A percentile compares a stretch with the other conserved stretches of the same genome.
Conservation (phyloP, 2,113 vertebrate genomes). For the Corynorhinus townsendii region DNA sequence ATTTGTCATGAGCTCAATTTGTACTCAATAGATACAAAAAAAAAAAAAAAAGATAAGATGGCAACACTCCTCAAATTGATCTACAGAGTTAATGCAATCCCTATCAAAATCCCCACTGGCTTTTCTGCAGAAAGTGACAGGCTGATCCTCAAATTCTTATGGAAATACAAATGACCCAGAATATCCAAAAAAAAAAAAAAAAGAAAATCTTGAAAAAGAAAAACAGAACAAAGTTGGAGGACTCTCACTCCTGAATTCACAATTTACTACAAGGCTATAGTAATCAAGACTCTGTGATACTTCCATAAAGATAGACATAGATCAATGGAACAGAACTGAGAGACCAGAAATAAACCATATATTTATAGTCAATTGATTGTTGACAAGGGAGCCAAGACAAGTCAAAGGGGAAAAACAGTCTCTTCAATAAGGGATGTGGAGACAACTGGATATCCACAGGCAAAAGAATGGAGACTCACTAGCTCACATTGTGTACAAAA, state of each 20-base stretch:
- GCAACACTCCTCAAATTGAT: neutral
- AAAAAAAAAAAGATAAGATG: neutral
- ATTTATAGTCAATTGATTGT: neutral
- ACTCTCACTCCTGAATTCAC: neutral
- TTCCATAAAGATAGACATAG: neutral
- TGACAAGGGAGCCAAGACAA: conserved; percentile 3
- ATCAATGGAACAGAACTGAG: conserved; percentile 22
- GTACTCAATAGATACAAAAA: neutral
- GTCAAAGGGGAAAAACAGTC: neutral
- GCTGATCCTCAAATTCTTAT: neutral
- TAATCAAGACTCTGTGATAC: neutral
- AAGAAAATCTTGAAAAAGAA: neutral
- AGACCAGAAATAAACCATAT: conserved; percentile 31
- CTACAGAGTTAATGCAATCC: neutral
- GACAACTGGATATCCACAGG: neutral
- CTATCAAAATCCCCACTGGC: neutral
- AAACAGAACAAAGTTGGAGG: neutral
- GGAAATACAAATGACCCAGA: neutral
- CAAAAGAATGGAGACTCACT: neutral
- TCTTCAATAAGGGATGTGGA: neutral
- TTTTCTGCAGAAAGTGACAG: conserved; percentile 3
- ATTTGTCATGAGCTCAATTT: conserved; percentile 6
- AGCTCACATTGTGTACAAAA: neutral
- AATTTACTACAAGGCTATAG: conserved; percentile 18
- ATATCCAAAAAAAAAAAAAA: neutral